A percentile compares a stretch with the other conserved stretches of the same genome.
Evolutionary conservation across 2,888 invertebrate genomes (phyloP).

Genomic region (Ferdinandea cuprea): DNA sequence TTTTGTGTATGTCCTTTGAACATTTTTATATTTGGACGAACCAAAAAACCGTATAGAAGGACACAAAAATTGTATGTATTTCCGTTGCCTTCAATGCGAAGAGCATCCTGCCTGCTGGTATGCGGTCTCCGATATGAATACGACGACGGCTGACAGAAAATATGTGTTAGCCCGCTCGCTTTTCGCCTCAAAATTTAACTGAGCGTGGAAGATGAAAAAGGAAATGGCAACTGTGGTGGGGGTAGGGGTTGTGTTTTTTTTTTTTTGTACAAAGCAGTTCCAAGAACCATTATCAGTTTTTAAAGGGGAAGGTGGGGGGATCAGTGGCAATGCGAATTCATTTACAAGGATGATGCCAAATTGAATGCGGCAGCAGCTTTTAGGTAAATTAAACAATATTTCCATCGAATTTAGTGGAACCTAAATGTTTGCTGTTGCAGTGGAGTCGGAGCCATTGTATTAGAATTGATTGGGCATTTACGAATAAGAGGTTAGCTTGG

Average conservation of each 20-base stretch:
- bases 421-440: not conserved
- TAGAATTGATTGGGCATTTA: too few relatives aligned
- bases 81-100: constrained; percentile 64
- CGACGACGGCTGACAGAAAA: constrained; percentile 64
- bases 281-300: constrained; percentile 1
- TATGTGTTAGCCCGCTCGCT: constrained; percentile 54
- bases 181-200: constrained; percentile 58
- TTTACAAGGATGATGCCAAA: constrained; percentile 48
- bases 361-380: constrained; percentile 63
- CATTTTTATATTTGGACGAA: constrained; percentile 69
- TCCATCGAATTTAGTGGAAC: constrained; percentile 23
- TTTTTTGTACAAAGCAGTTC: constrained; percentile 2
- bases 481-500: too few relatives aligned
- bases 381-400: constrained; percentile 62
- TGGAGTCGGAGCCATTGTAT: too few relatives aligned
- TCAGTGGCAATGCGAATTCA: constrained; percentile 19
- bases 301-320: not conserved
- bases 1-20: constrained; percentile 47
- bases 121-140: constrained; percentile 41
- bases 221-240: constrained; percentile 67
- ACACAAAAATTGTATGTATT: constrained; percentile 45
- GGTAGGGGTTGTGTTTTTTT: not conserved
- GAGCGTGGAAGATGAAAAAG: constrained; percentile 50
- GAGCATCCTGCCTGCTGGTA: constrained; percentile 55
- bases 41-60: not conserved